These are phyloP conservation scores for Cerceris ruficornis DNA, from an alignment of 2,888 invertebrate genomes.

Conservation along the genomic window DNA sequence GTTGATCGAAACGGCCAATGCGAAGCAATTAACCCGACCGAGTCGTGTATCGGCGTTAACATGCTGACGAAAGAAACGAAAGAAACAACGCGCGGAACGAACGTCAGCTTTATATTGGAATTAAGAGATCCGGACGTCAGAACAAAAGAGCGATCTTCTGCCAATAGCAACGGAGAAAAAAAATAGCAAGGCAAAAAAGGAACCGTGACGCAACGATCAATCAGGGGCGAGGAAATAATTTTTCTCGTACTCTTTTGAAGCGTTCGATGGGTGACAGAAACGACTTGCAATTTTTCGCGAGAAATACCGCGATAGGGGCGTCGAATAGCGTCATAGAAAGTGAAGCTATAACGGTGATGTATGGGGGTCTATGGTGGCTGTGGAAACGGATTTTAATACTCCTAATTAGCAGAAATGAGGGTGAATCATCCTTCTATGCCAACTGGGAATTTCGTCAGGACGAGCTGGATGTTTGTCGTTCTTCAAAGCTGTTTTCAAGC, in stretches of 20 bases:
- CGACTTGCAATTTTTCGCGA: conserved; percentile 2
- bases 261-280: neutral
- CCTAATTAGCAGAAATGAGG: too few species aligned
- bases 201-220: conserved; percentile 22
- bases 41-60: neutral
- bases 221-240: conserved; percentile 9
- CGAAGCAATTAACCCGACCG: conserved; percentile 9
- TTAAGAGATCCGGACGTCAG: neutral
- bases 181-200: neutral
- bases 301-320: neutral
- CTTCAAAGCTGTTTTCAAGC: too few species aligned
- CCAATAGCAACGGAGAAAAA: neutral
- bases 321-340: too few species aligned
- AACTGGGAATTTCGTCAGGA: too few species aligned
- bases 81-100: neutral
- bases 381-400: too few species aligned
- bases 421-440: too few species aligned
- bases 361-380: too few species aligned
- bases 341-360: too few species aligned
- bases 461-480: too few species aligned
- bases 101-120: neutral
- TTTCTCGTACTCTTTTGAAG: neutral
- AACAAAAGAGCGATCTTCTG: conserved; percentile 11
- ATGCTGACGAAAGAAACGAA: neutral
- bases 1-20: neutral